phyloP scores from a whole-genome alignment of 2,797 vertebrate genomes.

The Gadopsis bispinosus region DNA sequence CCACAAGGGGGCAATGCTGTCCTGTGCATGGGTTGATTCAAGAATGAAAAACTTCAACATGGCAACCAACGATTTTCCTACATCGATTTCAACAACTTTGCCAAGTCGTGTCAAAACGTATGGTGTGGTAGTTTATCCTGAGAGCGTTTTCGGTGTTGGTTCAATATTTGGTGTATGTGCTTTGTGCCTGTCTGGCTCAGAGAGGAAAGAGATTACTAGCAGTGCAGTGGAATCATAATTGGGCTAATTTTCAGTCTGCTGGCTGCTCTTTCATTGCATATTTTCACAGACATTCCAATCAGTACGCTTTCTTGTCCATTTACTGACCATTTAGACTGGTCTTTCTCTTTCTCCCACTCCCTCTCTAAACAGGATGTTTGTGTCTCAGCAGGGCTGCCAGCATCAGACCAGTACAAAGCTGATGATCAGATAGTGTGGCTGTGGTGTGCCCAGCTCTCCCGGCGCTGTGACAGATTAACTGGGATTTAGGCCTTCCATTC shows the following conservation, averaged over 20 bases:
- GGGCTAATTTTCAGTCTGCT: conserved; percentile 40
- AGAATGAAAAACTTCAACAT: conserved; percentile 8
- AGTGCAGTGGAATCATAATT: conserved; percentile 35
- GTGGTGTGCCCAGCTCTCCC: conserved; percentile 72
- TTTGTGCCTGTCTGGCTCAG: neutral
- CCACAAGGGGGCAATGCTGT: conserved; percentile 79
- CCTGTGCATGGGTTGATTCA: conserved; percentile 16
- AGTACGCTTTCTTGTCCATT: conserved; percentile 15
- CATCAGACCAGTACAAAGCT: conserved; percentile 73
- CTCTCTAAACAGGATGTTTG: conserved; percentile 86
- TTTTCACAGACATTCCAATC: conserved; percentile 16
- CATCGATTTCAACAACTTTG: neutral
- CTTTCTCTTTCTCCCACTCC: conserved; percentile 47
- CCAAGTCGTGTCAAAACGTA: neutral
- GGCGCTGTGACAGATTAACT: conserved; percentile 79
- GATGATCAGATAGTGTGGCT: conserved; percentile 81
- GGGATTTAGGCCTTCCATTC: conserved; percentile 79
- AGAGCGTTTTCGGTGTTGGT: neutral
- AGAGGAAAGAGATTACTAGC: conserved; percentile 24
- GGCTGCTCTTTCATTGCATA: conserved; percentile 4
- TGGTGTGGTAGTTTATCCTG: neutral
- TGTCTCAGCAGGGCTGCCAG: conserved; percentile 69
- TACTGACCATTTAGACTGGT: conserved; percentile 22
- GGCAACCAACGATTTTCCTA: neutral
- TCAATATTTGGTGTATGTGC: conserved; percentile 8